Evolutionary conservation across 2,888 invertebrate species (phyloP), one percentile per base, ranked within the genome.

Genomic region (Drosophila tanythrix): DNA sequence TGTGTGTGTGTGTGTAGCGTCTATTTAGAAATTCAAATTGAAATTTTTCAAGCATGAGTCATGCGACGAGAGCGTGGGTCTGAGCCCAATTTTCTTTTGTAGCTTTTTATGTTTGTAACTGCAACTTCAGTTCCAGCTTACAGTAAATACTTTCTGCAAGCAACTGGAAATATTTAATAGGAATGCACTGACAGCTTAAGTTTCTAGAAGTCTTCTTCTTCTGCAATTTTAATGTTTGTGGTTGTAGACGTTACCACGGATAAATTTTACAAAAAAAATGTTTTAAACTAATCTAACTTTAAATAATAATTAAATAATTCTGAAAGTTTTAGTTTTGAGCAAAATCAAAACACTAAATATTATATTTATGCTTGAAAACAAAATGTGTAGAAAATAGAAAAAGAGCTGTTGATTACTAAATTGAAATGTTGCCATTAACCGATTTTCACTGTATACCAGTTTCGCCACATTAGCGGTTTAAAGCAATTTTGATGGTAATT

Each of bases 1-100:
- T 29, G 18, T 64, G 56, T 65, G 33, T 64, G 56, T 74, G 73
- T 68, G 72, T 85, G 75, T 74, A 74, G 86, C 75, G 74, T 80
- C 83, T 88, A 83, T 82, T 86, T 83, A 83, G 84, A 84, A 89
- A 88, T 88, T 89, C 83, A 88, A 88, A 87, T 88, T 85, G 62
- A 83, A 81, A 88, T 89, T 80, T 62, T 78, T 87, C 2, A 72
- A 63, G 73, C 76, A 80, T 88, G 88, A 89, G 83, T 88, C 89
- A 88, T 83, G 46, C 64, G 40, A 66, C 18, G 35, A 46, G 60
- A 82, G 74, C 85, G 82, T 79, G 79, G 81, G 85, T 70, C 56
- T 72, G 57, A 74, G 58, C 70, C 69, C 25, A 57, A 56, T 52
- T 71, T 46, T 69, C 61, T 52, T 71, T 71, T 64, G 29, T n/a